Evolutionary conservation across 1,140 invertebrate species (phyloP), one percentile per base, ranked within the genome.

Genomic region (Anagrus nilaparvatae): DNA sequence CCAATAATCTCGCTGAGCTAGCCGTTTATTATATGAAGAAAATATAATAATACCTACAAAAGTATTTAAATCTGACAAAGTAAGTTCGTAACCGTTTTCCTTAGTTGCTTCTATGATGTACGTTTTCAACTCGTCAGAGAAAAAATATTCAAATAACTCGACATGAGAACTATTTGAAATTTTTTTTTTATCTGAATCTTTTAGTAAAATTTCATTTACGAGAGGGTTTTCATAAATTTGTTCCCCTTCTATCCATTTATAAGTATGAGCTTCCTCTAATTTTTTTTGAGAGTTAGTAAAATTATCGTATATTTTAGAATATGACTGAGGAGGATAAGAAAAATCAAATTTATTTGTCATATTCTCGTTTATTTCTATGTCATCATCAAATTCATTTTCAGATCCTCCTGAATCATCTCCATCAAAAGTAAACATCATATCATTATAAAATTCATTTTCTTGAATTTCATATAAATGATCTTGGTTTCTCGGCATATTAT

Each of bases 71-170:
- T 49, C 47, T 33, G n/a, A 17, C n/a, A 27, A 8, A 5, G n/a
- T 21, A 12, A 44, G 30, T 2, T 44, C 5, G 10, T 35, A 44
- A 16, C 29, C 31, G 25, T 49, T 49, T 17, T 34, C 34, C n/a
- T 31, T 14, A 14, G 32, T 42, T 3, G 33, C 23, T 30, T 45
- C 33, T 24, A 49, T 38, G 3, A 45, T 39, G 18, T 45, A 45
- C 1, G 42, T 17, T 24, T 48, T 49, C 14, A 49, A 28, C 14
- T 39, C 24, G 17, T 10, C 14, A 4, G 39, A 42, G 27, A 49
- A 48, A 29, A 45, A 45, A 8, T 27, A 25, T 40, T 48, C 43
- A 29, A 48, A 48, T 4, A 41, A 29, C 42, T 48, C 33, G 5
- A 7, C 28, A 13, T 4, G 31, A n/a, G 24, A 21, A 29, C 17